Conservation (phyloP, 2,797 vertebrate genomes). For the Echiichthys vipera region DNA sequence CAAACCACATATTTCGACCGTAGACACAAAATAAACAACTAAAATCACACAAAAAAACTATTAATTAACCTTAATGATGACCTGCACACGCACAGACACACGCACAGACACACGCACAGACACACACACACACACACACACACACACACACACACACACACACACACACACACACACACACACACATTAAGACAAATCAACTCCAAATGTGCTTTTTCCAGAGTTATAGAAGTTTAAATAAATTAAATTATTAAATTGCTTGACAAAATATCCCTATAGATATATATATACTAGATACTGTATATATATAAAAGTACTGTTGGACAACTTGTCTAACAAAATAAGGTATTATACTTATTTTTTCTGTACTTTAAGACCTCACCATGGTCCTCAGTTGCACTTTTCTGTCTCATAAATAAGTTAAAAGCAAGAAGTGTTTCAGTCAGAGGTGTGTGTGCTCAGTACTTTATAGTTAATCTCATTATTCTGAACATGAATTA, state of each 20-base stretch:
- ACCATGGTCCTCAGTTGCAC: not conserved
- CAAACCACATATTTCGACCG: not conserved
- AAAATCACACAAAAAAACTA: not conserved
- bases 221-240: not conserved
- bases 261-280: too few species aligned
- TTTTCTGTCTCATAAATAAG: not conserved
- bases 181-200: not conserved
- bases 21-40: not conserved
- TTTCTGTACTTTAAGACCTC: not conserved
- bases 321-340: not conserved
- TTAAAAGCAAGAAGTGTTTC: not conserved
- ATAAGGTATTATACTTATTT: too few species aligned
- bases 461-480: too few species aligned
- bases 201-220: not conserved
- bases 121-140: too few species aligned
- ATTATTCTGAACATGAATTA: not conserved
- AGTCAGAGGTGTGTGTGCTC: not conserved
- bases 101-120: too few species aligned
- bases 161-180: too few species aligned
- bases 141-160: too few species aligned
- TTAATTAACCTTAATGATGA: not conserved
- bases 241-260: too few species aligned
- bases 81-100: too few species aligned
- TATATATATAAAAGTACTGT: too few species aligned
- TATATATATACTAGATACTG: too few species aligned